Percentiles rank a stretch among this genome's conserved stretches.
These are phyloP conservation scores for Stenopsyche tienmushanensis DNA, from an alignment of 1,140 invertebrate genomes.

Conservation along the genomic window DNA sequence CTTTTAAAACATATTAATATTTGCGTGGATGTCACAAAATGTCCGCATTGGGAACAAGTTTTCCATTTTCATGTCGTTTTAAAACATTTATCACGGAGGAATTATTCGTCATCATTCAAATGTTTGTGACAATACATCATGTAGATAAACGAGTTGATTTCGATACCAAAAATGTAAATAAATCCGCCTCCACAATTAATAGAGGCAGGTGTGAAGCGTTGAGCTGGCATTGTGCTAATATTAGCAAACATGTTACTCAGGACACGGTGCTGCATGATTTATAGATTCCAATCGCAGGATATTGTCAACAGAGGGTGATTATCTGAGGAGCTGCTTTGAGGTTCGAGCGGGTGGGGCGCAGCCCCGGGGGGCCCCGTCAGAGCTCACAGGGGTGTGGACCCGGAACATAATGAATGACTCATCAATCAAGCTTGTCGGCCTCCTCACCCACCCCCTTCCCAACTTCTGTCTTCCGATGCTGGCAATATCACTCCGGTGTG, in stretches of 20 bases:
- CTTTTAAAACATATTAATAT: no score
- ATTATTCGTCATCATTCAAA: neutral
- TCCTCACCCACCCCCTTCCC: neutral
- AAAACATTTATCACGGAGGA: no score
- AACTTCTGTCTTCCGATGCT: neutral
- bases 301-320: constrained; percentile 24
- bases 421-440: constrained; percentile 31
- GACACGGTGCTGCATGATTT: constrained; percentile 21
- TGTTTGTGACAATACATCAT: no score
- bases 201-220: no score
- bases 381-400: neutral
- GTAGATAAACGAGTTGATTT: no score
- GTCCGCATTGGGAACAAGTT: no score
- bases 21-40: no score
- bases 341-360: neutral
- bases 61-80: no score
- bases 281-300: constrained; percentile 17
- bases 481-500: neutral
- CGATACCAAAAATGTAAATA: no score
- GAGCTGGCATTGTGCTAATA: neutral
- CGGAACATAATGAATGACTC: constrained; percentile 32
- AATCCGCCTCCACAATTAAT: no score
- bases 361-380: neutral
- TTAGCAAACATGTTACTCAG: neutral
- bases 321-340: neutral